Percentiles rank a stretch among this genome's conserved stretches.
Evolutionary conservation across 1,140 invertebrate species (phyloP).

Genomic region (Drosophila auraria): DNA sequence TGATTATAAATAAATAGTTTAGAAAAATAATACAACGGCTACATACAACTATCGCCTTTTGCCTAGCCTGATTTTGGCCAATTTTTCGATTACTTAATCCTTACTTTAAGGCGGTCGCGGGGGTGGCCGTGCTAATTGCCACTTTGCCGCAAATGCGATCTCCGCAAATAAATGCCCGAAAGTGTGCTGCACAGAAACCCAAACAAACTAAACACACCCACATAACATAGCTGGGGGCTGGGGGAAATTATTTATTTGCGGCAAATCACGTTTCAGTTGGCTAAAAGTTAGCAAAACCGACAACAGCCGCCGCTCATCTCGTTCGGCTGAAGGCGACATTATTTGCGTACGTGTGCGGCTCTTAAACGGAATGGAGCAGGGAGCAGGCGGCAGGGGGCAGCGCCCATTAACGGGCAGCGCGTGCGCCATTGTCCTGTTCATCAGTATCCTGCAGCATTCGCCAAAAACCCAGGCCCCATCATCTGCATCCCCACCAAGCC

Average conservation of each 20-base stretch:
- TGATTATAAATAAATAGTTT: neutral
- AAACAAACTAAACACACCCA: conserved; percentile 41
- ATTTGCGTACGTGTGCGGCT: conserved; percentile 62
- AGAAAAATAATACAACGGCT: neutral
- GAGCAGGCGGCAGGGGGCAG: conserved; percentile 12
- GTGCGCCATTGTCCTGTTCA: conserved; percentile 55
- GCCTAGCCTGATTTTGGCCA: neutral
- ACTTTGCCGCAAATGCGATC: conserved; percentile 47
- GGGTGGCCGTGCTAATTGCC: conserved; percentile 40
- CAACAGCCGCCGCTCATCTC: conserved; percentile 46
- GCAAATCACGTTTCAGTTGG: conserved; percentile 64
- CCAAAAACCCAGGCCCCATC: neutral
- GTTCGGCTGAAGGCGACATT: conserved; percentile 56
- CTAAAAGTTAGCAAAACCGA: conserved; percentile 61
- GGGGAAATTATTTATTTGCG: conserved; percentile 62
- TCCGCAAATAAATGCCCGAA: conserved; percentile 44
- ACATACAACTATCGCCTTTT: neutral
- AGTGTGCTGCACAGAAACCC: conserved; percentile 34
- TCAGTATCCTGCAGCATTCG: conserved; percentile 16
- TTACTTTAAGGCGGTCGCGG: conserved; percentile 20
- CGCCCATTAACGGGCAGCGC: conserved; percentile 59
- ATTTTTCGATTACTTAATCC: conserved; percentile 37
- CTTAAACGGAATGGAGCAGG: conserved; percentile 31
- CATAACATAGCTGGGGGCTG: neutral
- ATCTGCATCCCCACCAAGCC: neutral